Evolutionary conservation across 2,797 vertebrate species (phyloP), one percentile per base, ranked within the genome.

Genomic region (Argyrosomus regius): DNA sequence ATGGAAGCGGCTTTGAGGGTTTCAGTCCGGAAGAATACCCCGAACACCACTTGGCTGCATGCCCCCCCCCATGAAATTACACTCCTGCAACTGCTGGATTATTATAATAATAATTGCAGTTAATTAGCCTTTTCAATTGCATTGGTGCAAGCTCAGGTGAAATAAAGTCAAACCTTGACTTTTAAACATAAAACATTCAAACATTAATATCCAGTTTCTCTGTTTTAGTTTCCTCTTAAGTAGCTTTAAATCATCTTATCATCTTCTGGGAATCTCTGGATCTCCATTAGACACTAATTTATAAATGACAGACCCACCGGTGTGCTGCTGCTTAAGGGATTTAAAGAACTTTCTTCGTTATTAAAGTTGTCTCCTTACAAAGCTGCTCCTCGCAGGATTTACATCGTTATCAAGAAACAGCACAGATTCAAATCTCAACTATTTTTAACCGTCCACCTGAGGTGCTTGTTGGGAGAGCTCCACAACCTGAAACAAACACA

Each of bases 1-100:
- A 35, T 83, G 60, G 50, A 58, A 60, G 52, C 10, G 46, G 50
- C 67, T 77, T 43, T 45, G 13, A 62, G 68, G 22, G 48, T 39
- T 46, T 60, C 39, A 72, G 35, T 48, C 9, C 43, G 17, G 43
- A 56, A 57, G 66, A 24, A 69, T 60, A 31, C 18, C 3, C 53
- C 39, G 6, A 28, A 26, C 12, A 16, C 1, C 1, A 3, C 52
- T 28, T 20, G 10, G 5, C 41, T 57, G 17, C 20, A 1, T 12
- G 11, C 41, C 24, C 24, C 20, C 24, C 11, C 24, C 24, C 39
- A 60, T 13, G 24, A 46, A 46, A 62, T 9, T 49, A 22, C 14
- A 13, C 39, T 49, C 35, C 7, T 35, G 7, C 8, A 35, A 35
- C 35, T 0, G 1, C 35, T 35, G 35, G 35, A 35, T 35, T 35